Base-by-base conservation (phyloP, 2,797 vertebrate genomes). In the Calcarius lapponicus region DNA sequence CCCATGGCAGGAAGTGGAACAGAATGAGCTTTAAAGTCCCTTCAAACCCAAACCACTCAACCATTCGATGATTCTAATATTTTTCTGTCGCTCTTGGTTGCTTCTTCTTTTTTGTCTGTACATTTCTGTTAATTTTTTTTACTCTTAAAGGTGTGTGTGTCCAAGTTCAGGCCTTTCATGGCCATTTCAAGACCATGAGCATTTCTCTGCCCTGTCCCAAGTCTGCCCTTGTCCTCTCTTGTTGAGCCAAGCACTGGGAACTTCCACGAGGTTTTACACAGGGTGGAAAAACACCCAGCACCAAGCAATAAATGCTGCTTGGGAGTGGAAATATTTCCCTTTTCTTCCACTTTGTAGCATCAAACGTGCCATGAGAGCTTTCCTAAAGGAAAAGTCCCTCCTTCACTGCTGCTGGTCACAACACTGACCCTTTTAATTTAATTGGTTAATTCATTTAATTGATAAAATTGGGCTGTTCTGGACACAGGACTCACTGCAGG, bases 11-110 rank as follows among this genome's bases (percentile, higher is more conserved):
- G n/a, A 62, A 7, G 6, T 54, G 70, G 36, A 56, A 17, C 36
- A 56, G 7, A 34, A 50, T 21, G 17, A 54, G 8, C 32, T 70
- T 57, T 45, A 16, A 70, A 7, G 4, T 40, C 53, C 25, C 21
- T 40, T 31, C 40, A 45, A 74, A 40, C 45, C 29, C 53, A 69
- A 78, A 22, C 40, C 20, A 16, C 18, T 78, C 11, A 25, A 18
- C 11, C 11, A 28, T 40, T 31, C 0, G 0, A 6, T 13, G 7
- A 8, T 67, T 67, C 21, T 6, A 1, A 7, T 9, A 2, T 31
- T 81, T n/a, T 53, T 12, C 72, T 43, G 6, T 47, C 56, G 61
- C 21, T 42, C 17, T 53, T 43, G 9, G 9, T 61, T 40, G 45
- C 31, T 65, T 17, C 34, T 58, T 18, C 22, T 61, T 24, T 74